Evolutionary conservation across 2,888 invertebrate genomes (phyloP), one percentile per base, ranked within the genome.

Genomic region (Strigamia maritima): DNA sequence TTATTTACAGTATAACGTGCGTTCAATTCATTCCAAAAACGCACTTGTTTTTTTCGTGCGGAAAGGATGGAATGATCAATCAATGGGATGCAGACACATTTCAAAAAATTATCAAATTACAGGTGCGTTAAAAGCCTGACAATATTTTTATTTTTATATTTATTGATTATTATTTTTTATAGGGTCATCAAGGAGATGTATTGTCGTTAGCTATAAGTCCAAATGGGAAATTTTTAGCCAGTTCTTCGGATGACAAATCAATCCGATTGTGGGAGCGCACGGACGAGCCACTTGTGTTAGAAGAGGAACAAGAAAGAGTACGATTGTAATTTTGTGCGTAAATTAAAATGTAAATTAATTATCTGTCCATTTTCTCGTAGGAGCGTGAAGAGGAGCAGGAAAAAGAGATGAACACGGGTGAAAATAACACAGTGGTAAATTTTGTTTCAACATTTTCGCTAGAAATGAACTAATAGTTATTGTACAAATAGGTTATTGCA

Each of bases 41-140:
- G 3, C 98, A 98, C 86, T 91, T 95, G 85, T 92, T 98, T 85
- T 98, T 98, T 86, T 93, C 95, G 0, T 92, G 93, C 26, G 94
- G 96, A 0, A 97, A 95, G 85, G 98, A 99, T 86, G 95, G 95
- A 0, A 93, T 92, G 85, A 89, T 99, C 1, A 98, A 97, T 86
- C 93, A 98, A 85, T 99, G 99, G 98, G 98, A 99, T 86, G 97
- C 91, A 0, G 97, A 97, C 86, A 92, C 89, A 75, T 98, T 93
- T 84, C 91, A 94, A 81, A 93, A 95, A 86, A 94, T 99, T 81
- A 89, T 94, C n/a, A 94, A 94, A 0, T 86, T 97, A 31, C 90
- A 92, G 87, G 94, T 94, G 86, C 87, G 87, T 87, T 49, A 10
- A 44, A 26, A 65, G 12, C 14, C 16, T 0, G 35, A 35, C 16